A percentile compares a stretch with the other conserved stretches of the same genome.
These are phyloP conservation scores for Dromiciops gliroides DNA, from an alignment of 2,113 vertebrate genomes.

Conservation along the genomic window DNA sequence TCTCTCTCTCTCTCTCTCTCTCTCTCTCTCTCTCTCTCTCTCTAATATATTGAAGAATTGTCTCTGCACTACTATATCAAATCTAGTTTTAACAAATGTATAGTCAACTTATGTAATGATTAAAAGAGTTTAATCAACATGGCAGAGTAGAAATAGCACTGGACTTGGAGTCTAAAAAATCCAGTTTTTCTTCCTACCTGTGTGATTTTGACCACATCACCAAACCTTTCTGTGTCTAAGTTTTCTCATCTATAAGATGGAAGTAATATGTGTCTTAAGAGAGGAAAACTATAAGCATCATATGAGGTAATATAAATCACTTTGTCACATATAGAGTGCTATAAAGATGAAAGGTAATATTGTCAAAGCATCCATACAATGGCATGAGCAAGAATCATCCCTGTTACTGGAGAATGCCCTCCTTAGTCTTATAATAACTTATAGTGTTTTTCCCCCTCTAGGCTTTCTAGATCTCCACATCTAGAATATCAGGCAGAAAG, in stretches of 20 bases:
- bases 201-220: not conserved
- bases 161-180: not conserved
- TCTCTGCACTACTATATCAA: conserved; percentile 51
- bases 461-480: not conserved
- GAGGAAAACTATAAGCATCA: not conserved
- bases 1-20: not conserved
- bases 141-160: not conserved
- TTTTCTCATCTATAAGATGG: not conserved
- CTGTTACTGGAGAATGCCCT: not conserved
- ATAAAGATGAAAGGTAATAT: not conserved
- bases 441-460: not conserved
- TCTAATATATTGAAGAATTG: conserved; percentile 56
- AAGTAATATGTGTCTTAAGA: not conserved
- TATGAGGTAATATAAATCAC: not conserved
- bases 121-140: not conserved
- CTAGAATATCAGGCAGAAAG: not conserved
- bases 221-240: not conserved
- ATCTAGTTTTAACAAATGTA: conserved; percentile 60
- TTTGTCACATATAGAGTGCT: not conserved
- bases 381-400: not conserved
- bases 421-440: not conserved
- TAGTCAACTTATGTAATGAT: conserved; percentile 61
- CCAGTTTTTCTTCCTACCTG: not conserved
- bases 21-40: too few relatives aligned
- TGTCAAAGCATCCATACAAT: not conserved